Evolutionary conservation across 2,113 vertebrate genomes (phyloP).

Genomic region (Carlito syrichta): DNA sequence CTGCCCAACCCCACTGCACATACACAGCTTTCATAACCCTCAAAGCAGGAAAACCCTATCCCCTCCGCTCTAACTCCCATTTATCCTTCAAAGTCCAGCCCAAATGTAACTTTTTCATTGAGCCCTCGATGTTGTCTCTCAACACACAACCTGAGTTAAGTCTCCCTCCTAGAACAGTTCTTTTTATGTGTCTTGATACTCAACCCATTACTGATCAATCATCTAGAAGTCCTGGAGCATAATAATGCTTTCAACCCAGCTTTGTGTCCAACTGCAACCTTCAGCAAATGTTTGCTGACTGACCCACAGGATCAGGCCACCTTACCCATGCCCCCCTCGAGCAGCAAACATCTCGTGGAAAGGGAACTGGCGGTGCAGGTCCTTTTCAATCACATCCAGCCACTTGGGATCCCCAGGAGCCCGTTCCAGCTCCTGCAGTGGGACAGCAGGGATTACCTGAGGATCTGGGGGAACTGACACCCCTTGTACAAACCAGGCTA

Average conservation of each 20-base stretch:
- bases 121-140: not conserved
- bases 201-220: not conserved
- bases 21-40: not conserved
- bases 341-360: slow-evolving; percentile 96
- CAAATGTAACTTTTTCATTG: not conserved
- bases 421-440: slow-evolving; percentile 88
- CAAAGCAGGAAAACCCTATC: not conserved
- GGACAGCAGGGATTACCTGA: slow-evolving; percentile 31
- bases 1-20: not conserved
- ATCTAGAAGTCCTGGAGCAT: not conserved
- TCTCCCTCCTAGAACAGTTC: not conserved
- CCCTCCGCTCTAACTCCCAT: not conserved
- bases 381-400: slow-evolving; percentile 94
- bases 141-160: not conserved
- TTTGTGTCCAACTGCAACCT: not conserved
- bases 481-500: not conserved
- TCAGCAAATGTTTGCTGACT: not conserved
- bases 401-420: slow-evolving; percentile 92
- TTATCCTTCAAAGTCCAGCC: slow-evolving; percentile 9
- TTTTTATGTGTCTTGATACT: not conserved
- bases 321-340: slow-evolving; percentile 92
- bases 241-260: not conserved
- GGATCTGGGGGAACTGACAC: not conserved
- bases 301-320: not conserved
- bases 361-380: slow-evolving; percentile 93